These are phyloP conservation scores for Exaiptasia diaphana DNA, from an alignment of 64 coral and sea anemone genomes.

Conservation along the genomic window DNA sequence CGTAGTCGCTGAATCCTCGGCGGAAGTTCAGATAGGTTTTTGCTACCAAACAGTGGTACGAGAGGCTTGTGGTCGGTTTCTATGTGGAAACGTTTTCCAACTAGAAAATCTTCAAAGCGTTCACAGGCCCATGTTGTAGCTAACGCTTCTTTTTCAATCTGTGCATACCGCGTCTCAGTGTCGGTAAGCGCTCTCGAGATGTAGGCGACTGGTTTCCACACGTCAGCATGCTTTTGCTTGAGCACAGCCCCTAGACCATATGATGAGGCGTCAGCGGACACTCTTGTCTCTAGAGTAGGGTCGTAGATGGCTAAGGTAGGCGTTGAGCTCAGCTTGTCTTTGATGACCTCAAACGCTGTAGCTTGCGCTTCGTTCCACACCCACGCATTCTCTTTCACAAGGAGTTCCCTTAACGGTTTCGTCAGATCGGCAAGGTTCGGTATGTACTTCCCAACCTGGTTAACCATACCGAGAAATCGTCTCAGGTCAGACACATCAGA, in stretches of 20 bases:
- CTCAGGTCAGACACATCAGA: slow-evolving; percentile 21
- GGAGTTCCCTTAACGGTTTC: slow-evolving; percentile 38
- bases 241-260: slow-evolving; percentile 42
- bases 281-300: neutral
- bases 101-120: too few relatives aligned
- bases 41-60: slow-evolving; percentile 34
- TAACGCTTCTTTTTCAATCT: too few relatives aligned
- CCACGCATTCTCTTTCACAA: slow-evolving; percentile 44
- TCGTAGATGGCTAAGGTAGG: slow-evolving; percentile 48
- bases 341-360: slow-evolving; percentile 14
- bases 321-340: slow-evolving; percentile 2
- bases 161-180: too few relatives aligned
- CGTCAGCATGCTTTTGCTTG: slow-evolving; percentile 25
- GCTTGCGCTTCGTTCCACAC: slow-evolving; percentile 35
- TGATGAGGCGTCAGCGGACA: slow-evolving; percentile 43
- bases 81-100: too few relatives aligned
- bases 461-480: slow-evolving; percentile 51
- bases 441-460: slow-evolving; percentile 49
- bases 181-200: slow-evolving; percentile 13
- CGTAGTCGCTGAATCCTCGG: slow-evolving; percentile 16
- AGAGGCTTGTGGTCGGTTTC: slow-evolving; percentile 49
- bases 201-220: slow-evolving; percentile 50
- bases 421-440: slow-evolving; percentile 26
- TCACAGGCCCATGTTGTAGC: too few relatives aligned
- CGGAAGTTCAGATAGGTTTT: slow-evolving; percentile 35